phyloP scores from a whole-genome alignment of 2,888 invertebrate genomes.

The Polymixis flavicincta region DNA sequence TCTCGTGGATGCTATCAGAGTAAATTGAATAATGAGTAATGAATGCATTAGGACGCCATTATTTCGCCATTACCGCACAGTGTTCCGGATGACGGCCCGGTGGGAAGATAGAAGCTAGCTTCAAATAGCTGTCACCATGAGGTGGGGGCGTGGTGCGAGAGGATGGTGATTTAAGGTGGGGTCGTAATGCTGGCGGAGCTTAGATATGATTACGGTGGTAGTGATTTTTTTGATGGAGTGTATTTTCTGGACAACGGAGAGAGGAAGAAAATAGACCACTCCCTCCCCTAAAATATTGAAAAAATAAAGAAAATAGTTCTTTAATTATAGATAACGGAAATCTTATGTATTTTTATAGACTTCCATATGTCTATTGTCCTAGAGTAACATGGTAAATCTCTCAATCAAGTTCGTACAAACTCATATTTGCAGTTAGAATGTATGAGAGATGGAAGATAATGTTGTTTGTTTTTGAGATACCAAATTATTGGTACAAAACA shows the following conservation, averaged over 20 bases:
- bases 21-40: constrained; percentile 40
- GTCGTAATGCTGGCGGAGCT: background rate
- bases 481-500: too few species aligned
- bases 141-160: background rate
- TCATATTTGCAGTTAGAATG: too few species aligned
- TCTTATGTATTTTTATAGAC: too few species aligned
- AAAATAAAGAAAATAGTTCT: too few species aligned
- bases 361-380: too few species aligned
- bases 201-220: background rate
- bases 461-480: too few species aligned
- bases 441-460: too few species aligned
- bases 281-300: too few species aligned
- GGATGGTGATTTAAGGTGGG: background rate
- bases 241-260: background rate
- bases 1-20: background rate
- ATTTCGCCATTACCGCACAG: constrained; percentile 33
- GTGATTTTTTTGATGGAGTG: background rate
- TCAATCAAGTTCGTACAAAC: too few species aligned
- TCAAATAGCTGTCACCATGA: constrained; percentile 14
- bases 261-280: too few species aligned
- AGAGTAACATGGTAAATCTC: too few species aligned
- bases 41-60: constrained; percentile 43
- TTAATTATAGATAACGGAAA: too few species aligned
- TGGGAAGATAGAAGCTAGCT: background rate
- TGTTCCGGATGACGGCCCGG: constrained; percentile 9